Conservation (phyloP, 2,113 vertebrate genomes). For the Delphinapterus leucas region DNA sequence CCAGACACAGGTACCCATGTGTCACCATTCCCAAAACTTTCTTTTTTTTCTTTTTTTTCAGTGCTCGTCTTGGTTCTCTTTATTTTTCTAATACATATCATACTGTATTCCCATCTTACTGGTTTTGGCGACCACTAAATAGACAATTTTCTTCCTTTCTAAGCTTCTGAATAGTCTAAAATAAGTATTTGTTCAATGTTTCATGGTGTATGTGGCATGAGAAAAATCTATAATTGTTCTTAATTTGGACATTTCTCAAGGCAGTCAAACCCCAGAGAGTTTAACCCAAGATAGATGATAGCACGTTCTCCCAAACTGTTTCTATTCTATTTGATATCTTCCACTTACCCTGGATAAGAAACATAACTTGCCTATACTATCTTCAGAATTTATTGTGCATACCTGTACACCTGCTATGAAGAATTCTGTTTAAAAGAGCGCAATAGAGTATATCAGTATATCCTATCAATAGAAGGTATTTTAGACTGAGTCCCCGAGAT, state of each 20-base stretch:
- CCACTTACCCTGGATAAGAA: not conserved
- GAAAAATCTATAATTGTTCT: conserved; percentile 57
- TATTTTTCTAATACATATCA: not conserved
- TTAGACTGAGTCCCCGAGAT: not conserved
- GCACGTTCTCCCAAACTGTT: conserved; percentile 21
- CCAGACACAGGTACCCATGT: not conserved
- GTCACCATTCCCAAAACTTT: not conserved
- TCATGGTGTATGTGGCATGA: conserved; percentile 45
- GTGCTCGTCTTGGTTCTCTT: not conserved
- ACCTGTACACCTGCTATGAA: not conserved
- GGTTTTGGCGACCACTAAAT: not conserved
- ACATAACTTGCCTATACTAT: not conserved
- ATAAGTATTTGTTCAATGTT: conserved; percentile 44
- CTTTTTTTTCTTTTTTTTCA: not conserved
- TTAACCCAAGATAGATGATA: conserved; percentile 62
- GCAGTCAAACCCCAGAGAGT: conserved; percentile 46
- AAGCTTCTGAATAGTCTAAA: conserved; percentile 25
- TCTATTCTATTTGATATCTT: not conserved
- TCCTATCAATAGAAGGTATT: not conserved
- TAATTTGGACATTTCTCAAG: conserved; percentile 51
- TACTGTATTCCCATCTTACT: not conserved
- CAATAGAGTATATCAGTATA: not conserved
- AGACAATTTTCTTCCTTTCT: conserved; percentile 16
- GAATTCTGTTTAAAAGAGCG: not conserved
- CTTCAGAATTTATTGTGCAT: not conserved